Base-by-base conservation (phyloP, 2,797 vertebrate species). In the Ambastaia sidthimunki region DNA sequence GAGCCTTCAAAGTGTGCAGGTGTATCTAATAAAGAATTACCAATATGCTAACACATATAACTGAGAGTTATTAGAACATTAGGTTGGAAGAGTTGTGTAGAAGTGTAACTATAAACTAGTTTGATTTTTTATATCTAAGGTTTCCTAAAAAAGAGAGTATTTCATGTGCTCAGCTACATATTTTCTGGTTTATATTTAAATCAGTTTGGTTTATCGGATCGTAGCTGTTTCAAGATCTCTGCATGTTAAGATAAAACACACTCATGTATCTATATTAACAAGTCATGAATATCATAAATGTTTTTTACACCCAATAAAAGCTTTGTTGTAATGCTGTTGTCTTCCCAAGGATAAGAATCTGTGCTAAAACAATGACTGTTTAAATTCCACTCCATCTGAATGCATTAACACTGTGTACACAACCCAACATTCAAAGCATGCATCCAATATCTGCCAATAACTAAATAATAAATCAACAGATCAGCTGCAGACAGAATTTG, bases 401-500 rank as follows among this genome's bases (percentile, higher is more conserved):
- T 23, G 28, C 15, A 18, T 77, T 41, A 21, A 68, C 54, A 57
- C 21, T 7, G 6, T 54, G 19, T n/a, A 50, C 23, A 48, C 18
- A 67, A n/a, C 63, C 37, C 18, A 21, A 13, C 63, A 67, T 19
- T 44, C 62, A 66, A 44, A 28, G 21, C 52, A 44, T 11, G 15
- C 37, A 9, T 80, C 16, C 5, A 65, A 48, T 15, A 23, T 63
- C 55, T 59, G 19, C 80, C 57, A 68, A 80, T 52, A 21, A 66
- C 67, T 73, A 48, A 71, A 62, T 76, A 70, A n/a, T 65, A 48
- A 69, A 80, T 73, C 25, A 34, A 81, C 76, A 55, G 78, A 84
- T 87, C 85, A 70, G 78, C 62, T 79, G 67, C 82, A 85, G 82
- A 83, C 79, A 57, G 83, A 81, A 71, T 59, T 88, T 88, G 37